A percentile compares a stretch with the other conserved stretches of the same genome.
Evolutionary conservation across 2,888 invertebrate genomes (phyloP).

Genomic region (Plemyria rubiginata): DNA sequence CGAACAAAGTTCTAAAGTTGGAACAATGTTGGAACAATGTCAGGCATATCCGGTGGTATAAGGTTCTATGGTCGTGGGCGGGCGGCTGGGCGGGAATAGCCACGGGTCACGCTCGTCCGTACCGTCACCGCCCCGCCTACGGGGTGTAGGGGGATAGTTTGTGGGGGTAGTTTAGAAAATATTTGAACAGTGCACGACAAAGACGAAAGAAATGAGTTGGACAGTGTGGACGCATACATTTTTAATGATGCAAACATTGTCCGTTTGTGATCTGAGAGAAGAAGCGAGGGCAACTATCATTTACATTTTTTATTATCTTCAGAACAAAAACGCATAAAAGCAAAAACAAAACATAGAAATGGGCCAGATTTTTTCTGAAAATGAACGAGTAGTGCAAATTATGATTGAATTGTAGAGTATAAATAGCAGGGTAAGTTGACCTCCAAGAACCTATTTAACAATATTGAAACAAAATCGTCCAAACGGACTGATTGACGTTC

Average conservation of each 20-base stretch:
- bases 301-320: neutral
- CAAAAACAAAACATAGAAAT: too few species aligned
- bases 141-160: constrained; percentile 43
- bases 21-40: constrained; percentile 25
- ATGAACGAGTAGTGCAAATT: too few species aligned
- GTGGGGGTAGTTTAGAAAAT: constrained; percentile 34
- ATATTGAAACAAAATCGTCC: too few species aligned
- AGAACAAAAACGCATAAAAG: neutral
- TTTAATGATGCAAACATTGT: constrained; percentile 10
- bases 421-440: too few species aligned
- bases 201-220: constrained; percentile 16
- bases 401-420: too few species aligned
- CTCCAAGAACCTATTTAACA: too few species aligned
- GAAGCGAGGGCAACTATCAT: neutral
- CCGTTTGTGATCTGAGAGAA: neutral
- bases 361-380: too few species aligned
- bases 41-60: constrained; percentile 36
- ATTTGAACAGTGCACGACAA: constrained; percentile 24
- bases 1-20: constrained; percentile 21
- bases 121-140: constrained; percentile 67
- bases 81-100: constrained; percentile 71
- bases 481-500: too few species aligned
- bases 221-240: constrained; percentile 11
- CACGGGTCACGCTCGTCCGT: constrained; percentile 74
- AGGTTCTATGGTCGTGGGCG: constrained; percentile 48